phyloP scores from a whole-genome alignment of 1,140 invertebrate genomes.

The Drosophila mojavensis region DNA sequence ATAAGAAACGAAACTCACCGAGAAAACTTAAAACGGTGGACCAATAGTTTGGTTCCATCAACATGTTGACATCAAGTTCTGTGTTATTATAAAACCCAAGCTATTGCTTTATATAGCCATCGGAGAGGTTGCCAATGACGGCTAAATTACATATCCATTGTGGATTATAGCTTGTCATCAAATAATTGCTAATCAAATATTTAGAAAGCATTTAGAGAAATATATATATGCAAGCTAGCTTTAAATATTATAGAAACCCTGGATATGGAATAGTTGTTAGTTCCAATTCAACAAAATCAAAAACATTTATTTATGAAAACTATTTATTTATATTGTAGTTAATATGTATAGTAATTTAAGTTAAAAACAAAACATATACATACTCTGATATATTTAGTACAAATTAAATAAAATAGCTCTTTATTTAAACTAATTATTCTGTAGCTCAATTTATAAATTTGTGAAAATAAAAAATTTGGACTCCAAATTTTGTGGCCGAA shows the following conservation, averaged over 20 bases:
- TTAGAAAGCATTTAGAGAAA: slow-evolving; percentile 1
- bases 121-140: neutral
- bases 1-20: slow-evolving; percentile 40
- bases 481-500: no score
- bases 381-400: neutral
- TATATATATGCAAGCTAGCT: no score
- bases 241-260: no score
- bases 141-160: neutral
- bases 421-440: no score
- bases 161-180: neutral
- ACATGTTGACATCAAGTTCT: slow-evolving; percentile 7
- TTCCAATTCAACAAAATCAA: no score
- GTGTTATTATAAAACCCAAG: neutral
- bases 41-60: slow-evolving; percentile 48
- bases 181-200: slow-evolving; percentile 1
- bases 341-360: neutral
- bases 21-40: slow-evolving; percentile 62
- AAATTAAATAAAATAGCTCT: no score
- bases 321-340: neutral
- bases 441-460: no score
- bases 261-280: no score
- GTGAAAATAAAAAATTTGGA: no score
- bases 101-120: slow-evolving; percentile 14
- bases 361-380: neutral
- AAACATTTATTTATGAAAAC: neutral